phyloP scores from a whole-genome alignment of 2,888 invertebrate species.

The Drosophila kambysellisi region DNA sequence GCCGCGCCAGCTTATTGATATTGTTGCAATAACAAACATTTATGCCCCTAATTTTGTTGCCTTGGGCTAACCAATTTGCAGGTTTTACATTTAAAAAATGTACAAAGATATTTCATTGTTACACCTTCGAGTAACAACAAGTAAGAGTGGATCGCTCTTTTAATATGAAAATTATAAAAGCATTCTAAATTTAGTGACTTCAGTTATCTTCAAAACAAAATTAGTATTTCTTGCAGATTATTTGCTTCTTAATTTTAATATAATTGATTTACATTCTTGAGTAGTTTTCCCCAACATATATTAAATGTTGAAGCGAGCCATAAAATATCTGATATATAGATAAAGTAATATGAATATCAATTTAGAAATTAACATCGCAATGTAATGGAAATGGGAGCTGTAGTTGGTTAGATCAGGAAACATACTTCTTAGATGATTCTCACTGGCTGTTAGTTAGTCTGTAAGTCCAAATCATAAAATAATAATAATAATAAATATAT shows the following conservation, averaged over 20 bases:
- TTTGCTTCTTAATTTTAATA: background rate
- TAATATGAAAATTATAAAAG: background rate
- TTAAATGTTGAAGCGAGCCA: too few species aligned
- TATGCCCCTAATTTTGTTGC: background rate
- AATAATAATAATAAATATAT: background rate
- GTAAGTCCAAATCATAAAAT: background rate
- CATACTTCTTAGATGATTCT: background rate
- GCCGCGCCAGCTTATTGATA: constrained; percentile 8
- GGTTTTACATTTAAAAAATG: background rate
- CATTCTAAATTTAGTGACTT: background rate
- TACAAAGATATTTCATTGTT: background rate
- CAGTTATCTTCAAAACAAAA: background rate
- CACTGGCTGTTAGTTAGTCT: background rate
- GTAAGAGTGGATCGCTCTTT: background rate
- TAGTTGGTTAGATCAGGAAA: background rate
- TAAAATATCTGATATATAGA: background rate
- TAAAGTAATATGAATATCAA: background rate
- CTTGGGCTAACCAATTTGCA: background rate
- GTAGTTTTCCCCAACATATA: too few species aligned
- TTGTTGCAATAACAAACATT: background rate
- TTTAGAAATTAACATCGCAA: too few species aligned
- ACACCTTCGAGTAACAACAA: background rate
- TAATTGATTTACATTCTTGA: background rate
- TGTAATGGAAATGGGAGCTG: background rate
- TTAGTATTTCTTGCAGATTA: background rate